phyloP scores from a whole-genome alignment of 1,140 invertebrate species.

The Pseudomyrmex flavicornis region DNA sequence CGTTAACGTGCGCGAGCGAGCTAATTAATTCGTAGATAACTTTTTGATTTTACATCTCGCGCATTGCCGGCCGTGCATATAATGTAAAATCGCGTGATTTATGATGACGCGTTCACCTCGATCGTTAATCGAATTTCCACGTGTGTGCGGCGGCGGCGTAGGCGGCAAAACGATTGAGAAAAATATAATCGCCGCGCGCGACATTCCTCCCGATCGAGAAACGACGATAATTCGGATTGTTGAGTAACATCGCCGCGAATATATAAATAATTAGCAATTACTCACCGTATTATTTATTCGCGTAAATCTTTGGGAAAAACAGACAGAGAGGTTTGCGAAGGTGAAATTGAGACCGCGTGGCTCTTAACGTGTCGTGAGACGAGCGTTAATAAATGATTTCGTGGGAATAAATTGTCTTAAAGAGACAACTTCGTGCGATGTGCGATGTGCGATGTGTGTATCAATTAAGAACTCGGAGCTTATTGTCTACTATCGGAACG shows the following conservation, averaged over 20 bases:
- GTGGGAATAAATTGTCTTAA: too few species aligned
- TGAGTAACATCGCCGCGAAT: conserved; percentile 38
- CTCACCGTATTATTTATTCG: too few species aligned
- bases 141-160: background rate
- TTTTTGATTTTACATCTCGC: conserved; percentile 64
- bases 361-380: too few species aligned
- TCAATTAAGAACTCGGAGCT: too few species aligned
- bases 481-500: too few species aligned
- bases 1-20: conserved; percentile 74
- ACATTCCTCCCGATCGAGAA: conserved; percentile 14
- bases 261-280: conserved; percentile 26
- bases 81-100: conserved; percentile 47
- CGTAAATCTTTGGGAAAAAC: too few species aligned
- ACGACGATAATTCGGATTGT: conserved; percentile 36
- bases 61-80: background rate
- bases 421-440: too few species aligned
- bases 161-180: background rate
- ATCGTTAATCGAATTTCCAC: conserved; percentile 59
- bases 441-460: too few species aligned
- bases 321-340: too few species aligned
- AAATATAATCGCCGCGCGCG: conserved; percentile 14
- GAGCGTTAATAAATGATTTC: too few species aligned
- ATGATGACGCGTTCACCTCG: conserved; percentile 36
- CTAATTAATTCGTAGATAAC: conserved; percentile 79
- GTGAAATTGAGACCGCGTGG: too few species aligned